These are phyloP conservation scores for Atherinosoma microstoma DNA, from an alignment of 2,797 vertebrate species.

Conservation along the genomic window DNA sequence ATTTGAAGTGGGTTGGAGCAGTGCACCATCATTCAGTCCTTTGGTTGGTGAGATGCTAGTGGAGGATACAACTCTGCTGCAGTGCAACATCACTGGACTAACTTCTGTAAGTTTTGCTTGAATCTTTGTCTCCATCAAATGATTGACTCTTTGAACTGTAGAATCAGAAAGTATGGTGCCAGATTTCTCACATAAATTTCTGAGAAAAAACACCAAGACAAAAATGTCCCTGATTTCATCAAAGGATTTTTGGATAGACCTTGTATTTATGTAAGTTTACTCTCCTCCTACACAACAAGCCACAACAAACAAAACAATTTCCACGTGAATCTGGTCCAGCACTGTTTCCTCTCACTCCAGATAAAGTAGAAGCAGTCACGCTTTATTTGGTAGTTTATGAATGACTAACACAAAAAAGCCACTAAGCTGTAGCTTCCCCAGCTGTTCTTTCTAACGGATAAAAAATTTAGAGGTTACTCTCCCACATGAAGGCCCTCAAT, in stretches of 20 bases:
- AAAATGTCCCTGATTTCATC: not conserved
- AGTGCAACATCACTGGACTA: constrained; percentile 87
- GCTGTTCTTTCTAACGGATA: constrained; percentile 57
- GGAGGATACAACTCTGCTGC: constrained; percentile 85
- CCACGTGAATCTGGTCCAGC: constrained; percentile 1
- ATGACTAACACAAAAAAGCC: constrained; percentile 50
- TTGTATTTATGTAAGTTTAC: not conserved
- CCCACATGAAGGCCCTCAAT: constrained; percentile 41
- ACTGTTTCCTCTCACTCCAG: constrained; percentile 26
- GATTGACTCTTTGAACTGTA: not conserved
- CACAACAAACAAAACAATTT: constrained; percentile 8
- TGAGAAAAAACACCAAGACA: not conserved
- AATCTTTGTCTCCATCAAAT: not conserved
- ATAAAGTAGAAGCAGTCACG: constrained; percentile 34
- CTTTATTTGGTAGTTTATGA: constrained; percentile 50
- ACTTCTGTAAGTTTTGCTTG: constrained; percentile 83
- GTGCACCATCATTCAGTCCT: constrained; percentile 80
- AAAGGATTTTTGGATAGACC: constrained; percentile 14
- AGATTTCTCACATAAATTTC: constrained; percentile 3
- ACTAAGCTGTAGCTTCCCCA: constrained; percentile 57
- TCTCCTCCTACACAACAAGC: constrained; percentile 1
- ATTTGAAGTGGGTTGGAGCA: constrained; percentile 89
- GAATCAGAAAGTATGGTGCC: constrained; percentile 1
- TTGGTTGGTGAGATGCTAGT: constrained; percentile 85
- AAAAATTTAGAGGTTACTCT: constrained; percentile 45